These are phyloP conservation scores for Copidosoma aretas DNA, from an alignment of 2,888 invertebrate species.

Conservation along the genomic window DNA sequence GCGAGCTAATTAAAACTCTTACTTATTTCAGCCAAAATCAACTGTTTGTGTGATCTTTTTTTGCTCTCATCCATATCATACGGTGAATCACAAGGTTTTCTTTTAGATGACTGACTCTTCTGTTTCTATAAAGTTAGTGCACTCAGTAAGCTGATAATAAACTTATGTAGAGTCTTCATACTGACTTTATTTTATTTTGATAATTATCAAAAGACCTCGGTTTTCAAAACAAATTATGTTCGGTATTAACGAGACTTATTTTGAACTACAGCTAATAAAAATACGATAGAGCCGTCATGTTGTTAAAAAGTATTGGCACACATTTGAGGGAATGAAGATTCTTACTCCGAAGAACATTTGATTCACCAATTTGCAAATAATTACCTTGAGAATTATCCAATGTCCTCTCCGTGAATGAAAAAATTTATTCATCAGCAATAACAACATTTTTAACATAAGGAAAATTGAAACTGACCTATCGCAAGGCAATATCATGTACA, in stretches of 20 bases:
- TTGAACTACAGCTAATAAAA: not conserved
- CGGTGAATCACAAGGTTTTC: not conserved
- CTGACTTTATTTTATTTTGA: not conserved
- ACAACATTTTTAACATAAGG: no score
- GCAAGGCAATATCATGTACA: no score
- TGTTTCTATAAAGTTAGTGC: not conserved
- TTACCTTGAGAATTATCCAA: no score
- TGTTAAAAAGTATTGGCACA: not conserved
- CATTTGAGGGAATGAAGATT: not conserved
- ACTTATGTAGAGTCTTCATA: not conserved
- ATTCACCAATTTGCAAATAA: no score
- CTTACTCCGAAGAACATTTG: no score
- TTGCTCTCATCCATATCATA: not conserved
- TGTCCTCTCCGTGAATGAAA: no score
- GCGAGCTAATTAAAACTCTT: constrained; percentile 4
- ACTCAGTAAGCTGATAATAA: not conserved
- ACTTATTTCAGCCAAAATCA: not conserved
- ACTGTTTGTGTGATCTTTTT: not conserved
- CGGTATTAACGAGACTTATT: not conserved
- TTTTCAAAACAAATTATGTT: not conserved
- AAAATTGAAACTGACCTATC: no score
- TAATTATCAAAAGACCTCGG: not conserved
- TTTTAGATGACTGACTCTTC: not conserved
- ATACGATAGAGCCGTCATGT: not conserved
- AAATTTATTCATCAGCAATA: no score